Percentiles rank a stretch among this genome's conserved stretches.
These are phyloP conservation scores for Crocodylus rhombifer DNA, from an alignment of 2,797 vertebrate genomes.

Conservation along the genomic window DNA sequence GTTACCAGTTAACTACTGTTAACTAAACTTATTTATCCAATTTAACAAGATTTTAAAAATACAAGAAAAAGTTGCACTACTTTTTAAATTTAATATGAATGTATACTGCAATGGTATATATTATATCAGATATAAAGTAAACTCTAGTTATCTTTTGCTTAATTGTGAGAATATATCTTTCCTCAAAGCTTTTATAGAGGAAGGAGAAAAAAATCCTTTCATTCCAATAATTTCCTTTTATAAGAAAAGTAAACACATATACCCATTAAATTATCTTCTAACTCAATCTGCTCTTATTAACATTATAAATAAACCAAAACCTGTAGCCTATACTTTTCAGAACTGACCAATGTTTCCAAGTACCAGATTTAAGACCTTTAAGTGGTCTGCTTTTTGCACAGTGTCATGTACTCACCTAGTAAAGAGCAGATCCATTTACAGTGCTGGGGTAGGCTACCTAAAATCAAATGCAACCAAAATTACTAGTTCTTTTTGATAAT, in stretches of 20 bases:
- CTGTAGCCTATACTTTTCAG: not conserved
- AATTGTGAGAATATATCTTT: not conserved
- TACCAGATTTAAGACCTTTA: not conserved
- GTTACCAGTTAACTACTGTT: not conserved
- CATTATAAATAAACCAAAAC: not conserved
- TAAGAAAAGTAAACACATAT: not conserved
- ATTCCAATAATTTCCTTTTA: not conserved
- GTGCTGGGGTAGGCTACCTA: not conserved
- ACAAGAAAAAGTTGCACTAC: not conserved
- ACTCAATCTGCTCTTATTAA: not conserved
- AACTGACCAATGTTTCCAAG: not conserved
- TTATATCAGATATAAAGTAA: conserved; percentile 1
- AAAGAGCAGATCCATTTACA: not conserved
- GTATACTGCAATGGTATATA: too few species aligned
- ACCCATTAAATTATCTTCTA: not conserved
- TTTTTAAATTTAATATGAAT: too few species aligned
- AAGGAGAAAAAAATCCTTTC: conserved; percentile 32
- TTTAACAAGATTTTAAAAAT: not conserved
- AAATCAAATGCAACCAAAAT: not conserved
- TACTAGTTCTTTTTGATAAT: not conserved
- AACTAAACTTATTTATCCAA: not conserved
- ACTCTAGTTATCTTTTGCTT: conserved; percentile 4
- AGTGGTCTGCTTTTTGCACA: not conserved
- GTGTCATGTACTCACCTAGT: not conserved
- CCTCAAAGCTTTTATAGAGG: not conserved